Evolutionary conservation across 92 coral and sea anemone genomes (phyloP).

Genomic region (Pocillopora grandis): DNA sequence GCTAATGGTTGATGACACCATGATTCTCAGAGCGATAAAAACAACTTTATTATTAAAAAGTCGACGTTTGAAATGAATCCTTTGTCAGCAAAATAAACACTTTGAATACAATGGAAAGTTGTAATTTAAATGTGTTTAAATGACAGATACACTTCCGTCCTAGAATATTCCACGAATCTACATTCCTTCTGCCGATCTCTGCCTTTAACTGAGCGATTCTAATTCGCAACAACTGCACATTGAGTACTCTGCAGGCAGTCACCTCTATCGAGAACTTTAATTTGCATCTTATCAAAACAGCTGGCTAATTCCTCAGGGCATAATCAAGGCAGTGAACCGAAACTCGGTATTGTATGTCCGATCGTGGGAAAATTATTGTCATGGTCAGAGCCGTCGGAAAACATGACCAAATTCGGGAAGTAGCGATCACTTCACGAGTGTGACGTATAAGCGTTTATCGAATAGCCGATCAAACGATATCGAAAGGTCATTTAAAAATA

Average conservation of each 20-base stretch:
- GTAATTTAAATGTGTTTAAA: constrained; percentile 56
- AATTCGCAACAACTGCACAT: neutral
- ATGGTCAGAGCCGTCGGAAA: constrained; percentile 46
- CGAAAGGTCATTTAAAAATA: constrained; percentile 33
- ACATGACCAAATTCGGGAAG: constrained; percentile 74
- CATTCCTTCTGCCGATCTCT: constrained; percentile 30
- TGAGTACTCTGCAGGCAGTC: constrained; percentile 12
- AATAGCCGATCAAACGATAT: constrained; percentile 32
- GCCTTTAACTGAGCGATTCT: neutral
- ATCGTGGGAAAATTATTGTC: constrained; percentile 40
- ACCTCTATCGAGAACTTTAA: constrained; percentile 19
- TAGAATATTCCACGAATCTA: constrained; percentile 51
- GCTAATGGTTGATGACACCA: constrained; percentile 41
- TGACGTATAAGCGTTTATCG: constrained; percentile 28
- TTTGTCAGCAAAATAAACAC: constrained; percentile 58
- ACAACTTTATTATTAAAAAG: constrained; percentile 44
- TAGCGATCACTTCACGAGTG: constrained; percentile 43
- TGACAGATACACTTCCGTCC: constrained; percentile 72
- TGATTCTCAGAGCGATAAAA: constrained; percentile 49
- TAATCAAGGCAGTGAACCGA: constrained; percentile 37
- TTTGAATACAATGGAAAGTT: constrained; percentile 45
- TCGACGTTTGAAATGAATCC: constrained; percentile 49
- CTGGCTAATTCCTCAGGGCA: constrained; percentile 5
- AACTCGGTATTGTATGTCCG: constrained; percentile 40
- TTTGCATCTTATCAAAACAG: constrained; percentile 2